phyloP scores from a whole-genome alignment of 2,113 vertebrate genomes.

The Myrmecobius fasciatus region DNA sequence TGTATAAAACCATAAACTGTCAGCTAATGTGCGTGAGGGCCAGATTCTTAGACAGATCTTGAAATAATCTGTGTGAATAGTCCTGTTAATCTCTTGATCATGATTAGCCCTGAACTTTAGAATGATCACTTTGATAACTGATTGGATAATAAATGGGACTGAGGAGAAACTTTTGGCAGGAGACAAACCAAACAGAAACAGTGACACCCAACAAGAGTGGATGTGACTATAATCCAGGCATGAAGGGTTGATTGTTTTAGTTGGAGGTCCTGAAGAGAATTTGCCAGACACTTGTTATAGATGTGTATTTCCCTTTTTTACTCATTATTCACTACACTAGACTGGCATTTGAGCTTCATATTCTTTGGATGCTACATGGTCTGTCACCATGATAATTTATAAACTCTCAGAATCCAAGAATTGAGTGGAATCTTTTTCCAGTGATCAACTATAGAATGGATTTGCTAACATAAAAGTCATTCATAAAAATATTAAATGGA shows the following conservation, averaged over 20 bases:
- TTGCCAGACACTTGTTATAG: not conserved
- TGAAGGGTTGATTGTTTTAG: not conserved
- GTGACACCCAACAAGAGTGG: not conserved
- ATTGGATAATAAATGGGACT: not conserved
- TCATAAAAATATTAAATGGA: too few species aligned
- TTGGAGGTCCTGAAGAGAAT: not conserved
- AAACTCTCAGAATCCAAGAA: not conserved
- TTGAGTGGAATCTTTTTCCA: not conserved
- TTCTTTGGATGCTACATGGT: not conserved
- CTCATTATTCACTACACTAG: not conserved
- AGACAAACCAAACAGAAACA: not conserved
- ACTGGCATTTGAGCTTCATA: not conserved
- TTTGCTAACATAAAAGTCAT: not conserved
- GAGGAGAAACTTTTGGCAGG: not conserved
- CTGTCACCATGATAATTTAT: not conserved
- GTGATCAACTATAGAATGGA: not conserved
- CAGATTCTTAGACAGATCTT: not conserved
- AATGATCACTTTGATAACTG: too few species aligned
- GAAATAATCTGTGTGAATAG: not conserved
- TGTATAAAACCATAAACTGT: not conserved
- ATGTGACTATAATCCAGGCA: not conserved
- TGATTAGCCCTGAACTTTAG: too few species aligned
- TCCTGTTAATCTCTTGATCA: not conserved
- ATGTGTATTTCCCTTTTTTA: not conserved
- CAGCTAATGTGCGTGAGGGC: not conserved